Evolutionary conservation across 2,797 vertebrate genomes (phyloP).

Genomic region (Ciconia nigra): DNA sequence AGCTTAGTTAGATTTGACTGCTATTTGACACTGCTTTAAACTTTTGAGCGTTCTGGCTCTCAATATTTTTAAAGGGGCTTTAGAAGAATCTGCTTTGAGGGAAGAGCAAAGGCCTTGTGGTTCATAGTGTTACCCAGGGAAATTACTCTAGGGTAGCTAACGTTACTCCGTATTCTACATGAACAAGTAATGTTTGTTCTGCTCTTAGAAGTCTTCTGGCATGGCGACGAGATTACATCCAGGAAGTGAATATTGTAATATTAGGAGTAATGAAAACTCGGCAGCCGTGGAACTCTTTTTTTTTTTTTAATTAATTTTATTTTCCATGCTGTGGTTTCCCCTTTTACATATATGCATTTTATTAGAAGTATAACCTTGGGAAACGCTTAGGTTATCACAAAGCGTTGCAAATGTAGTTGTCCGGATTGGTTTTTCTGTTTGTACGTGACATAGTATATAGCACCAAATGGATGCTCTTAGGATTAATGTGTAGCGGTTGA

Average conservation of each 20-base stretch:
- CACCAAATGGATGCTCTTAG: neutral
- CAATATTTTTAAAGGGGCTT: neutral
- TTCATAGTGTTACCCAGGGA: neutral
- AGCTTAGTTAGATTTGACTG: neutral
- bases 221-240: neutral
- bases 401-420: fast-evolving
- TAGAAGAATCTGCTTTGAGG: neutral
- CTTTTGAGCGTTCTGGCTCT: neutral
- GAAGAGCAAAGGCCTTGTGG: neutral
- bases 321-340: neutral
- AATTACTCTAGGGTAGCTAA: neutral
- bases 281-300: fast-evolving
- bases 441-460: fast-evolving
- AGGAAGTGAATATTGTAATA: neutral
- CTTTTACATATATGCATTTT: neutral
- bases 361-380: neutral
- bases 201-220: neutral
- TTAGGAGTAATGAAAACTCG: neutral
- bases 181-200: neutral
- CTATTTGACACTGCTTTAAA: neutral
- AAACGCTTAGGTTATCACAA: neutral
- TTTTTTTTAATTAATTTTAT: too few relatives aligned
- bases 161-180: fast-evolving
- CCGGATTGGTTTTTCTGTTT: neutral
- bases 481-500: neutral